phyloP scores from a whole-genome alignment of 2,797 vertebrate genomes.

The Hapalemur alaotrensis region DNA sequence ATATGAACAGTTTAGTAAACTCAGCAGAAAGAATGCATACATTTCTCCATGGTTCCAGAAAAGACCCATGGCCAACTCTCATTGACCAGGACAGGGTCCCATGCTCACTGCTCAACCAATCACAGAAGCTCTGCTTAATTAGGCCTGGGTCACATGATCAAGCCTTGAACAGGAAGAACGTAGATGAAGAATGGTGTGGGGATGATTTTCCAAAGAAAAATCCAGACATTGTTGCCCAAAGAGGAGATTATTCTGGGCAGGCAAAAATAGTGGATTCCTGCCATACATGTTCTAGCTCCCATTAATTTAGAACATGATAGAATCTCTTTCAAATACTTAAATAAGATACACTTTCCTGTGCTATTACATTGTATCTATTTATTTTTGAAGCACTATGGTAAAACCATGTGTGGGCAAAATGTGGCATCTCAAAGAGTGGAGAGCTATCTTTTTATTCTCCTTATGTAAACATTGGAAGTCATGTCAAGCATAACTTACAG shows the following conservation, averaged over 20 bases:
- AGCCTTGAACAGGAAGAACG: background rate
- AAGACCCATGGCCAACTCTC: background rate
- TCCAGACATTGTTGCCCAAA: background rate
- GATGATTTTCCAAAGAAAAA: background rate
- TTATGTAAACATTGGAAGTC: background rate
- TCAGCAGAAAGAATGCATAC: background rate
- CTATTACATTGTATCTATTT: background rate
- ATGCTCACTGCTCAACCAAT: background rate
- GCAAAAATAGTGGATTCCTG: background rate
- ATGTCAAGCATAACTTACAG: background rate
- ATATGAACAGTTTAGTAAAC: background rate
- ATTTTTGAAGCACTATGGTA: background rate
- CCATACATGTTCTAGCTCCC: background rate
- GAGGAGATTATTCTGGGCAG: background rate
- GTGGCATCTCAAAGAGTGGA: background rate
- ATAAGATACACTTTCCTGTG: background rate
- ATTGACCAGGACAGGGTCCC: background rate
- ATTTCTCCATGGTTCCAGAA: conserved; percentile 4
- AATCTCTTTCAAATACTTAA: conserved; percentile 3
- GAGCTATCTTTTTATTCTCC: background rate
- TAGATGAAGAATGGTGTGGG: background rate
- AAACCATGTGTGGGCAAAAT: background rate
- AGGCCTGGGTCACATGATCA: background rate
- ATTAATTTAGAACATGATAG: background rate
- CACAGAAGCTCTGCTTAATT: background rate